Evolutionary conservation across 2,888 invertebrate genomes (phyloP).

Genomic region (Troilus luridus): DNA sequence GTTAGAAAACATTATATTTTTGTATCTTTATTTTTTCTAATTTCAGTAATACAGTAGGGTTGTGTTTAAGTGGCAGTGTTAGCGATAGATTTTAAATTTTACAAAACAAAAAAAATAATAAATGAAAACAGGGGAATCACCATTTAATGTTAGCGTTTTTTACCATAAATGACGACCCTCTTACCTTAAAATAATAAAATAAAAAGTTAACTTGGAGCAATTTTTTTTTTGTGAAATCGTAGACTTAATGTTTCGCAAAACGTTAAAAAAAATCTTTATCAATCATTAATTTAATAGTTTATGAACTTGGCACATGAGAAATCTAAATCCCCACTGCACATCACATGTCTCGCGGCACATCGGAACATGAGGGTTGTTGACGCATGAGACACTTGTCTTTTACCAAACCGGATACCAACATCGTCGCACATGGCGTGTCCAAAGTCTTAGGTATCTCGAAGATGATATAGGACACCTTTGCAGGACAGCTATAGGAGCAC

Average conservation of each 20-base stretch:
- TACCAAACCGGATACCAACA: neutral
- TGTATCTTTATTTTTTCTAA: neutral
- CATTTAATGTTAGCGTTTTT: neutral
- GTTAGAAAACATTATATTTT: neutral
- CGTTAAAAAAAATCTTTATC: neutral
- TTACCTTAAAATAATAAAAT: neutral
- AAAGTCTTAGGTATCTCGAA: neutral
- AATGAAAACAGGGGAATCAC: too few relatives aligned
- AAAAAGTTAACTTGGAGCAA: neutral
- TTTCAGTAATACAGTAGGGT: neutral
- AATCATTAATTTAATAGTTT: neutral
- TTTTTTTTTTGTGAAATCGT: neutral
- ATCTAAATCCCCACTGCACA: neutral
- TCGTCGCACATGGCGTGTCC: slow-evolving; percentile 41
- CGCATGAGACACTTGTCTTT: neutral
- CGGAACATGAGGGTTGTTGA: neutral
- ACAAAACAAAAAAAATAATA: neutral
- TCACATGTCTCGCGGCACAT: neutral
- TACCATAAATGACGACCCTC: neutral
- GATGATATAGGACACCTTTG: slow-evolving; percentile 19
- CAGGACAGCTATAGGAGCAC: neutral
- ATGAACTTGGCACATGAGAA: neutral
- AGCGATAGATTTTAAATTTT: neutral
- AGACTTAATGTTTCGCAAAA: neutral
- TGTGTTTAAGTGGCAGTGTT: neutral